phyloP scores from a whole-genome alignment of 53 echinoderm and acorn worm genomes.

The Crossaster papposus region DNA sequence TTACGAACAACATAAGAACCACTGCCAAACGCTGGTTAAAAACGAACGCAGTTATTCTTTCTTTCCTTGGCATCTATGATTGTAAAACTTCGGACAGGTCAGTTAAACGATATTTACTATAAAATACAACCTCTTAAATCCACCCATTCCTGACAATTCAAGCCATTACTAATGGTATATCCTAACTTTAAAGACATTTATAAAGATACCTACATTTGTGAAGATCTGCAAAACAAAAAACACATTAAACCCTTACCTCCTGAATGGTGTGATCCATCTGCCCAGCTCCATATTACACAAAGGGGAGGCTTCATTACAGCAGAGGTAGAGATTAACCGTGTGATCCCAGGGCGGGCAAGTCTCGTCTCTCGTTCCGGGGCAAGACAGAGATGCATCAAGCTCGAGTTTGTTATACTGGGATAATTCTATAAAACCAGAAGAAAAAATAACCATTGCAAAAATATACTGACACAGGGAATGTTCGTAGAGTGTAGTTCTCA shows the following conservation, averaged over 20 bases:
- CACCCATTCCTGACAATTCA: too few relatives aligned
- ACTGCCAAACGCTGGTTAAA: too few relatives aligned
- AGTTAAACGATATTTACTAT: too few relatives aligned
- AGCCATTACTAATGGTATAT: too few relatives aligned
- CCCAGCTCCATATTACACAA: slow-evolving; percentile 92
- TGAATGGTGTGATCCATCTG: slow-evolving; percentile 94
- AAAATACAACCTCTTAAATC: too few relatives aligned
- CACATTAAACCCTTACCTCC: slow-evolving; percentile 68
- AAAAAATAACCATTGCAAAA: background rate
- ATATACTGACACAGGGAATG: background rate
- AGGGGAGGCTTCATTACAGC: slow-evolving; percentile 74
- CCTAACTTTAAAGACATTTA: too few relatives aligned
- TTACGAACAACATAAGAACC: too few relatives aligned
- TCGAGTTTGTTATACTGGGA: slow-evolving; percentile 68
- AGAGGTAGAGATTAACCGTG: slow-evolving; percentile 79
- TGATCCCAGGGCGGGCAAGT: slow-evolving; percentile 95
- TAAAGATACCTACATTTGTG: background rate
- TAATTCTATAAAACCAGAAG: slow-evolving; percentile 10
- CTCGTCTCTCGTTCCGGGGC: slow-evolving; percentile 82
- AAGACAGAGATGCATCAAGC: slow-evolving; percentile 85
- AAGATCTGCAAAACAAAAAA: background rate
- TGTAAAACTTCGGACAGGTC: too few relatives aligned
- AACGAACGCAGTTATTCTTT: too few relatives aligned
- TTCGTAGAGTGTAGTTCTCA: too few relatives aligned
- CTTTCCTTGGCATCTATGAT: too few relatives aligned